Conservation (phyloP, 2,797 vertebrate species). For the Dermochelys coriacea region DNA sequence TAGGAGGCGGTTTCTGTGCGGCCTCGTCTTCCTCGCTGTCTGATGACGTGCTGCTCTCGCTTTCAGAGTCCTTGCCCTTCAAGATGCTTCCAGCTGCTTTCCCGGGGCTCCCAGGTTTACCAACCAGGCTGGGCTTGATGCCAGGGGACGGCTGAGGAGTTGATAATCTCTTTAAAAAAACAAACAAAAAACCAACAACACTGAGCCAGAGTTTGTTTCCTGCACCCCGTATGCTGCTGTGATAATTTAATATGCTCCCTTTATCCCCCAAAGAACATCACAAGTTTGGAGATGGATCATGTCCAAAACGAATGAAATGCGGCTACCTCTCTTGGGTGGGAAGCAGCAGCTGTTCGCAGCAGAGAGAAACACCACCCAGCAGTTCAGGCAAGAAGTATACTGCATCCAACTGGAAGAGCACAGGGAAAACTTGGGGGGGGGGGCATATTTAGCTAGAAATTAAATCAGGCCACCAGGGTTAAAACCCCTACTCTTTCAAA, state of each 20-base stretch:
- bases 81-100: slow-evolving; percentile 59
- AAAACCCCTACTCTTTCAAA: not conserved
- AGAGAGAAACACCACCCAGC: not conserved
- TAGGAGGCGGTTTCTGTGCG: slow-evolving; percentile 5
- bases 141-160: slow-evolving; percentile 62
- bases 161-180: slow-evolving; percentile 78
- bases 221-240: fast-evolving
- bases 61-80: slow-evolving; percentile 69
- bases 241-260: not conserved
- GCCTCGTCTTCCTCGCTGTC: slow-evolving; percentile 75
- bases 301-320: not conserved
- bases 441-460: not conserved
- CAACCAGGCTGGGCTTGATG: slow-evolving; percentile 64
- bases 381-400: not conserved
- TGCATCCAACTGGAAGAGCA: no score
- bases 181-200: slow-evolving; percentile 36
- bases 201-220: not conserved
- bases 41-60: slow-evolving; percentile 68
- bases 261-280: not conserved
- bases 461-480: not conserved
- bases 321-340: not conserved
- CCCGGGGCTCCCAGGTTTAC: slow-evolving; percentile 50
- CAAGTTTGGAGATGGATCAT: no score
- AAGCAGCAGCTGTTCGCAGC: not conserved
- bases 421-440: not conserved